Conservation (phyloP, 2,888 invertebrate genomes). For the Entomobrya proxima region DNA sequence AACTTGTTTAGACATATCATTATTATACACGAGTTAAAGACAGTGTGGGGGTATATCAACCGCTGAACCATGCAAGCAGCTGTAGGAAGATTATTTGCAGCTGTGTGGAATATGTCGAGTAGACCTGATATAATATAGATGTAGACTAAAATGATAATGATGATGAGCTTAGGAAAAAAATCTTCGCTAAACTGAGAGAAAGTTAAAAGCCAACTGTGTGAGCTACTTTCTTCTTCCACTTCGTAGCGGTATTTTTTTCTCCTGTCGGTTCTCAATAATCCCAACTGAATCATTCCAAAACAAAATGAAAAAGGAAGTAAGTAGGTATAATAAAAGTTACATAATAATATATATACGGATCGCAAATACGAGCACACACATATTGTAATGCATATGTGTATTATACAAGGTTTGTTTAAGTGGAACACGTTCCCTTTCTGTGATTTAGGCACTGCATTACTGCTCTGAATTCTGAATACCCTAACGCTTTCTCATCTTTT, state of each 20-base stretch:
- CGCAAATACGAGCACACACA: background rate
- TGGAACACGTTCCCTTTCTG: constrained; percentile 6
- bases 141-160: background rate
- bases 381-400: background rate
- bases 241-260: background rate
- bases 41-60: background rate
- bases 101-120: background rate
- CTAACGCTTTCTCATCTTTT: background rate
- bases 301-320: background rate
- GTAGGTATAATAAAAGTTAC: background rate
- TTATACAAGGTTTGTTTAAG: background rate
- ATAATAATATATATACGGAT: background rate
- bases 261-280: constrained; percentile 39
- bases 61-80: background rate
- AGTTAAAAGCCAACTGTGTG: constrained; percentile 15
- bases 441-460: background rate
- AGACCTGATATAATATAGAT: background rate
- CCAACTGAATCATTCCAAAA: constrained; percentile 37
- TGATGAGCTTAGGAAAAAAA: constrained; percentile 16
- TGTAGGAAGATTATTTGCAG: background rate
- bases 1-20: background rate
- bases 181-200: constrained; percentile 23
- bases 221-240: constrained; percentile 1
- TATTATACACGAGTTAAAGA: background rate
- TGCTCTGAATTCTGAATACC: background rate